Evolutionary conservation across 2,113 vertebrate genomes (phyloP).

Genomic region (Rhadina sibilatrix): DNA sequence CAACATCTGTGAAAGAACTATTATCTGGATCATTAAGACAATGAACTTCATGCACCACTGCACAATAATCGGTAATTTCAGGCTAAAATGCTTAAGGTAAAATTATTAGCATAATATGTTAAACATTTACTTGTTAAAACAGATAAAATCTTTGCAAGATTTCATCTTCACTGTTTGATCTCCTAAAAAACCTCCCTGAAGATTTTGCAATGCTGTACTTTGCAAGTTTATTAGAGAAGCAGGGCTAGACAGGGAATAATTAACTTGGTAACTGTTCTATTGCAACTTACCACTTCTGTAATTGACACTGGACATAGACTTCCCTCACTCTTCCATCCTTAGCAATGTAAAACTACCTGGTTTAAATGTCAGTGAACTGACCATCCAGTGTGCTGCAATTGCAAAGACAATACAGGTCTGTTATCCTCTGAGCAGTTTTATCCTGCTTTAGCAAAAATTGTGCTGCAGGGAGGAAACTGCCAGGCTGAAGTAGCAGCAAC

Average conservation of each 20-base stretch:
- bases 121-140: background rate
- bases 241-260: background rate
- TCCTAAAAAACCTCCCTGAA: background rate
- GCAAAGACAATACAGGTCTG: background rate
- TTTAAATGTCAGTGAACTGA: background rate
- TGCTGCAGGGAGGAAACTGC: background rate
- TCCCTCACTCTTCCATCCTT: background rate
- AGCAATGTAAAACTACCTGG: background rate
- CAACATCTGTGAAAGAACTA: background rate
- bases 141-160: background rate
- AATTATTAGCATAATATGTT: background rate
- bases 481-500: background rate
- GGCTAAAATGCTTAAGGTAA: background rate
- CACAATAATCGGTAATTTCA: background rate
- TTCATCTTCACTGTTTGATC: background rate
- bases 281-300: background rate
- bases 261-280: background rate
- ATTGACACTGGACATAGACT: background rate
- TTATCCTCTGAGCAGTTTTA: background rate
- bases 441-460: background rate
- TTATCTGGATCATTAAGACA: background rate
- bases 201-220: background rate
- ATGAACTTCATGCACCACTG: background rate
- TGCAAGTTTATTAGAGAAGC: background rate
- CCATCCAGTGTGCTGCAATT: background rate